Evolutionary conservation across 2,888 invertebrate species (phyloP), one percentile per base, ranked within the genome.

Genomic region (Dolichopus griseipennis): DNA sequence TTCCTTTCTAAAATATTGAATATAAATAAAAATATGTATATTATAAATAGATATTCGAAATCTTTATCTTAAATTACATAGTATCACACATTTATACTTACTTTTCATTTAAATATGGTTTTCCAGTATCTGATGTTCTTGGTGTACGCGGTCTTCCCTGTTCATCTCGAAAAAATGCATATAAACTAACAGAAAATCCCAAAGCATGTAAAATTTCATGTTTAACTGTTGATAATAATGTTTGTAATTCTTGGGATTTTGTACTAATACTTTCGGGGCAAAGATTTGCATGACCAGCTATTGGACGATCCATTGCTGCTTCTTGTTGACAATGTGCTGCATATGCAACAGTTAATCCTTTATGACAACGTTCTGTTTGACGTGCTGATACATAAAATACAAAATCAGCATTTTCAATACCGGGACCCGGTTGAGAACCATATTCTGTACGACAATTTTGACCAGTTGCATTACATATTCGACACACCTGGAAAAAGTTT

Each of bases 251-350:
- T 74, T 96, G 91, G 65, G 90, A 88, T 76, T 93, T 93, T 21
- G 93, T 94, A 70, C 93, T 95, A 72, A 99, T 90, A 75, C 94
- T 94, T 22, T 91, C 88, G 0, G 99, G 99, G 75, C 99, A 99
- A 74, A 99, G 88, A 84, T 99, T 99, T 0, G 98, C 97, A 83
- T 99, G 97, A 0, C 99, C 99, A 0, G 98, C 98, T 69, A 99
- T 95, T 0, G 99, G 99, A 72, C 97, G 94, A 82, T 99, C 98
- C 52, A 97, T 82, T 0, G 91, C 90, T 0, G 91, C 87, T 81
- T 99, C 98, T 79, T 97, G 96, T 79, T 99, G 98, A 76, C 99
- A 99, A 80, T 99, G 98, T 0, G 97, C 97, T 0, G 98, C 97
- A 82, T 97, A 98, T 0, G 98, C 97, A 1, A 97, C 95, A 0